Evolutionary conservation across 2,797 vertebrate genomes (phyloP), one percentile per base, ranked within the genome.

Genomic region (Gorsachius magnificus): DNA sequence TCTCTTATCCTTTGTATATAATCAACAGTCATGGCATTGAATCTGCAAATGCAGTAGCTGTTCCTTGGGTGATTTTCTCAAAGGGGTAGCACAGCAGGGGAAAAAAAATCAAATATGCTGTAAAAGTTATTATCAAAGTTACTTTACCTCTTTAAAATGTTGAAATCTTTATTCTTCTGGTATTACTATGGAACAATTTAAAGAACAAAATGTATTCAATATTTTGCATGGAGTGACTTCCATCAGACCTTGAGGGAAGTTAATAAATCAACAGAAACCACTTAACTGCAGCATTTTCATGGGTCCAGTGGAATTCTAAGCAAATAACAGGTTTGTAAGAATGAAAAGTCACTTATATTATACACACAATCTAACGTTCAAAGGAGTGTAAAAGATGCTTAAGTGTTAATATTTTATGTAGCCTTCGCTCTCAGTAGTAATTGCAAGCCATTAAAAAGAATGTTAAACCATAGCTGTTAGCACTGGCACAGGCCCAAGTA

Each of bases 381-480:
- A 98, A 98, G 97, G 90, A 92, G 95, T 96, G 97, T 96, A 97
- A 97, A 97, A 98, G 97, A 98, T 98, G 96, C 96, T 97, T 97
- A 97, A 97, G 95, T 97, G 96, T 97, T 97, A 98, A 97, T 97
- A 97, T 97, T 98, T 98, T 98, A 95, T 97, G 95, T 96, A 97
- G 97, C 90, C 50, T 97, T 97, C 9, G 0, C 85, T 97, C 95
- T 97, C 94, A 76, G 95, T 96, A 97, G 96, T 97, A 97, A 98
- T 97, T 97, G 96, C 94, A 97, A 97, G 75, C 94, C 95, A 97
- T 98, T 98, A 97, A 97, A 97, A 97, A 97, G 97, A 97, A 97
- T 81, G 85, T 97, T 98, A 97, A 98, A 95, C 95, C 80, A 16
- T 94, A 90, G 96, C 95, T 98, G 97, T 98, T 98, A 97, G 97